Evolutionary conservation across 30 jellyfish, hydroid and myxozoan species (phyloP).

Genomic region (Turritopsis dohrnii): DNA sequence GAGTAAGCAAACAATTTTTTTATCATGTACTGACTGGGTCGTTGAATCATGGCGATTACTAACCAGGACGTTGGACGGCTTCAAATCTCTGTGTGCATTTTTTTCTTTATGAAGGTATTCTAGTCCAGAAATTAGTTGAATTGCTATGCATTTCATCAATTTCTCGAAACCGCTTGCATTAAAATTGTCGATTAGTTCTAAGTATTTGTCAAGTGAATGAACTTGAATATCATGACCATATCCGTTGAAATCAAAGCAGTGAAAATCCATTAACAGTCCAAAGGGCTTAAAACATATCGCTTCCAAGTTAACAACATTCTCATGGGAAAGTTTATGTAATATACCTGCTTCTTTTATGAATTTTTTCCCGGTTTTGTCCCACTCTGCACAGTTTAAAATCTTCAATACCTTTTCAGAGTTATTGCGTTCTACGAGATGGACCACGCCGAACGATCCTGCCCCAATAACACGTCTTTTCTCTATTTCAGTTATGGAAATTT

Average conservation of each 20-base stretch:
- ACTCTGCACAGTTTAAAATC: slow-evolving; percentile 3
- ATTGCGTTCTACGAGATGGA: neutral
- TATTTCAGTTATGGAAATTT: neutral
- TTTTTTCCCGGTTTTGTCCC: neutral
- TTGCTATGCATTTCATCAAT: neutral
- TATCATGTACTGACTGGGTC: neutral
- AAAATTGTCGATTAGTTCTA: neutral
- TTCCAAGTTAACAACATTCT: neutral
- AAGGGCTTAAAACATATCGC: slow-evolving; percentile 5
- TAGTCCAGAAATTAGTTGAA: neutral
- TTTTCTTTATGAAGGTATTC: neutral
- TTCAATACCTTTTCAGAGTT: neutral
- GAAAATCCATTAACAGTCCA: neutral
- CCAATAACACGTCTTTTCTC: neutral
- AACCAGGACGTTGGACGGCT: slow-evolving; percentile 4
- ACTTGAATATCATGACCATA: neutral
- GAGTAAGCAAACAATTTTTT: slow-evolving; percentile 1
- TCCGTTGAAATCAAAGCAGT: neutral
- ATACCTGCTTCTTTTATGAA: slow-evolving; percentile 1
- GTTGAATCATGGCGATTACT: neutral
- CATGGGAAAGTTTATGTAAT: neutral
- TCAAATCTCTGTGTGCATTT: neutral
- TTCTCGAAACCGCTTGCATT: neutral
- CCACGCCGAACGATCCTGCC: slow-evolving; percentile 1
- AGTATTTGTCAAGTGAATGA: slow-evolving; percentile 4